These are phyloP conservation scores for Meloidogyne chitwoodi DNA, from an alignment of 1,140 invertebrate genomes.

Conservation along the genomic window DNA sequence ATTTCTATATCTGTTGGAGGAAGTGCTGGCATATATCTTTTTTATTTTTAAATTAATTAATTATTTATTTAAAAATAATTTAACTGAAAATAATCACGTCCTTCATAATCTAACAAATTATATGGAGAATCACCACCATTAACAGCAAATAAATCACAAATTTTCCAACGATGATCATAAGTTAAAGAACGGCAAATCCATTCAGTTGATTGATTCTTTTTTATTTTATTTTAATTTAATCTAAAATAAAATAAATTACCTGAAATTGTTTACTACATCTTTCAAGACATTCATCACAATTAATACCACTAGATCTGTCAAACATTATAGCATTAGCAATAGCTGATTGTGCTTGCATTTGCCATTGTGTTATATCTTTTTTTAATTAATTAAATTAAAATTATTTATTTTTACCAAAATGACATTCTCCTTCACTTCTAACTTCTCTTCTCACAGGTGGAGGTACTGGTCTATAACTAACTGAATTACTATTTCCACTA, in stretches of 20 bases:
- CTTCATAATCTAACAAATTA: conserved; percentile 43
- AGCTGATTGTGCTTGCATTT: conserved; percentile 40
- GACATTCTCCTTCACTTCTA: conserved; percentile 33
- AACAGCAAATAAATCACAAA: conserved; percentile 51
- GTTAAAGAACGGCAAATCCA: conserved; percentile 51
- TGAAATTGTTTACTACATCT: conserved; percentile 21
- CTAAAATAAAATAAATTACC: background rate
- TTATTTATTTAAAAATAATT: conserved; percentile 1
- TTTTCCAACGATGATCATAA: conserved; percentile 48
- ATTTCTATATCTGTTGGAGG: conserved; percentile 44
- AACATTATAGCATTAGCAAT: conserved; percentile 49
- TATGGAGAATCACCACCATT: conserved; percentile 43
- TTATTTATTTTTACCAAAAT: conserved; percentile 33
- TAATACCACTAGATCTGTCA: conserved; percentile 39
- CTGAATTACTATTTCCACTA: conserved; percentile 12
- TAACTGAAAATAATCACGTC: conserved; percentile 46
- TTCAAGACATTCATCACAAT: conserved; percentile 42
- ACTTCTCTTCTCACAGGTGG: conserved; percentile 40
- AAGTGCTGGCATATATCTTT: conserved; percentile 42
- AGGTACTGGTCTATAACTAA: conserved; percentile 41
- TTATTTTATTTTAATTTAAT: background rate
- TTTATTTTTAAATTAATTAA: background rate
- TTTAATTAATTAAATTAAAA: conserved; percentile 7
- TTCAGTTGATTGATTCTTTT: conserved; percentile 28
- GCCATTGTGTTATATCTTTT: conserved; percentile 41